Evolutionary conservation across 2,888 invertebrate genomes (phyloP), one percentile per base, ranked within the genome.

Genomic region (Formica aserva): DNA sequence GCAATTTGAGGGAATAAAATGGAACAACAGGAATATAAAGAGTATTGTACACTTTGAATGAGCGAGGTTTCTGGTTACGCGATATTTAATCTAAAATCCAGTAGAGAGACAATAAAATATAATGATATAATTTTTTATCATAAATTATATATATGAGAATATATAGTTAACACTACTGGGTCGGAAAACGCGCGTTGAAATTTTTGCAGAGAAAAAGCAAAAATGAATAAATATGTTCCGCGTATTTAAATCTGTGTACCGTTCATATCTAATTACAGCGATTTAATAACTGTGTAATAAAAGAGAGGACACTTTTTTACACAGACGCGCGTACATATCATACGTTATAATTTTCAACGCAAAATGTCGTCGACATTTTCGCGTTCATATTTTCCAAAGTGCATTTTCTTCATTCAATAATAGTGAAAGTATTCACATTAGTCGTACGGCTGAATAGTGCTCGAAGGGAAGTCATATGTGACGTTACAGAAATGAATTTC

Each of bases 371-470:
- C n/a, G n/a, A 29, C 15, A 29, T 76, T 63, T 35, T 38, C 35
- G 67, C 5, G 65, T 9, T 15, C n/a, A 13, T 35, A 18, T 22
- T 22, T 45, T n/a, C 45, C 26, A 13, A 55, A 13, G 26, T 15
- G 18, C 72, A 60, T 35, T n/a, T 32, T 22, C n/a, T 57, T 29
- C 29, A 45, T 29, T 22, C 2, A 38, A 26, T 80, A 72, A 80
- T 41, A 77, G 77, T 77, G 77, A 77, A 77, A 77, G 77, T 69
- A 52, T 76, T 66, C 52, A 66, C 66, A 55, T 57, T 77, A 69
- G 29, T 66, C n/a, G 38, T 41, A 41, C 13, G n/a, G 26, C 9
- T 67, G 67, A 41, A 41, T 69, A 55, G 41, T 57, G 77, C 57
- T 69, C 69, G 69, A 69, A 69, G 55, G 69, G 55, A 77, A 69